phyloP scores from a whole-genome alignment of 2,888 invertebrate species.

The Lysandra bellargus region DNA sequence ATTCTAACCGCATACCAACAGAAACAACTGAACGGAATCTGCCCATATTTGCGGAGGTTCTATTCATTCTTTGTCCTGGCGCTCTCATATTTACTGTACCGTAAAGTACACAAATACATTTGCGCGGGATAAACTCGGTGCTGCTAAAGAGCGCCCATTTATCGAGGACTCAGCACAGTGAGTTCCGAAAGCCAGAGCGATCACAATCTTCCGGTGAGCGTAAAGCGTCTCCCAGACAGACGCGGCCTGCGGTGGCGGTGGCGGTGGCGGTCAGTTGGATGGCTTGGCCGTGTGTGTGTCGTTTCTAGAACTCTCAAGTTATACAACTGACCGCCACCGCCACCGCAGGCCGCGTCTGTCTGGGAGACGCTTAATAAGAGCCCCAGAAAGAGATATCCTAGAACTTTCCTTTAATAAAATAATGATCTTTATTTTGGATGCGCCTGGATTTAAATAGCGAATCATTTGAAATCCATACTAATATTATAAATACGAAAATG shows the following conservation, averaged over 20 bases:
- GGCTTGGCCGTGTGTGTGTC: too few species aligned
- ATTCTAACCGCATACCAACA: not conserved
- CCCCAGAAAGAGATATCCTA: not conserved
- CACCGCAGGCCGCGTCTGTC: too few species aligned
- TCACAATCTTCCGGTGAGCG: not conserved
- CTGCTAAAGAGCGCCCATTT: conserved; percentile 22
- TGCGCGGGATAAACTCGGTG: conserved; percentile 3
- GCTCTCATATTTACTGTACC: conserved; percentile 7
- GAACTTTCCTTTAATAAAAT: not conserved
- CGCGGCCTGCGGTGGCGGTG: too few species aligned
- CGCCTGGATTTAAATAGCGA: not conserved
- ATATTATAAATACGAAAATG: too few species aligned
- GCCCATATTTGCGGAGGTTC: not conserved
- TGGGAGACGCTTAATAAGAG: not conserved
- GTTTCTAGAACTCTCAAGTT: too few species aligned
- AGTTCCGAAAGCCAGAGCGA: conserved; percentile 8
- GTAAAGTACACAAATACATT: conserved; percentile 17
- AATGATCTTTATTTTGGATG: not conserved
- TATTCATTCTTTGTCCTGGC: conserved; percentile 15
- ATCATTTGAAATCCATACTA: not conserved
- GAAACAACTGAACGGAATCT: not conserved
- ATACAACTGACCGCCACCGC: too few species aligned
- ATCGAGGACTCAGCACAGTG: not conserved
- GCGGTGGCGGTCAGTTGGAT: too few species aligned
- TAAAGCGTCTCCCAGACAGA: not conserved